phyloP scores from a whole-genome alignment of 2,797 vertebrate genomes.

The Liparis tanakae region DNA sequence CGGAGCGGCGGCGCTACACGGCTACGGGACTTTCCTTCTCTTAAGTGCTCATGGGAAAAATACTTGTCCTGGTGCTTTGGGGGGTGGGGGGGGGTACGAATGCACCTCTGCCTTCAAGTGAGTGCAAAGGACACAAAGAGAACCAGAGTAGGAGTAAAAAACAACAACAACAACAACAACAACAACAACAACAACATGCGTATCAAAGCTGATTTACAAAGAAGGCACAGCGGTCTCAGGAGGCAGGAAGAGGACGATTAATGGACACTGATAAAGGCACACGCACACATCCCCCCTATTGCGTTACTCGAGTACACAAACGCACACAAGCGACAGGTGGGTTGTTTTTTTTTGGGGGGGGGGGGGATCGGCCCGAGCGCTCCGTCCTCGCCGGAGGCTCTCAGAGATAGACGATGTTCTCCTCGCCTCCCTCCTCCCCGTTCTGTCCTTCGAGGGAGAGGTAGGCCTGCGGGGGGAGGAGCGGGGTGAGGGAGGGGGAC shows the following conservation, averaged over 20 bases:
- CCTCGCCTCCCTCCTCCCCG: constrained; percentile 79
- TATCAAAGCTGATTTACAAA: constrained; percentile 44
- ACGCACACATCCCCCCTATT: constrained; percentile 32
- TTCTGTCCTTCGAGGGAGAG: constrained; percentile 76
- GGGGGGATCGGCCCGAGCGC: constrained; percentile 12
- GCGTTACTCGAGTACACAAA: neutral
- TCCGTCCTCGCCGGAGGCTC: neutral
- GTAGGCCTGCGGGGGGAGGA: constrained; percentile 70
- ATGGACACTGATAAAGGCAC: constrained; percentile 58
- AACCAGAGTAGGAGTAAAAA: constrained; percentile 32
- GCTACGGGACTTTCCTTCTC: constrained; percentile 27
- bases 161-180: neutral
- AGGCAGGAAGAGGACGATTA: constrained; percentile 34
- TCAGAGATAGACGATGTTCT: constrained; percentile 83
- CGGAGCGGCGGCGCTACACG: constrained; percentile 28
- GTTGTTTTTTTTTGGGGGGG: constrained; percentile 39
- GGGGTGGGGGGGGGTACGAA: constrained; percentile 12
- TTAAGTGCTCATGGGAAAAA: constrained; percentile 66
- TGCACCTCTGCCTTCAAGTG: constrained; percentile 37
- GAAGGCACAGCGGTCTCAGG: constrained; percentile 69
- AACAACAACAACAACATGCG: neutral
- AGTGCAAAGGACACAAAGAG: constrained; percentile 50
- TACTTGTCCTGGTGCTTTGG: constrained; percentile 17
- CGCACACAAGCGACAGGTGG: constrained; percentile 33
- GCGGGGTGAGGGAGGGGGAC: constrained; percentile 69